Percentiles rank a stretch among this genome's conserved stretches.
phyloP scores from a whole-genome alignment of 1,140 invertebrate species.

The Cataglyphis hispanica region DNA sequence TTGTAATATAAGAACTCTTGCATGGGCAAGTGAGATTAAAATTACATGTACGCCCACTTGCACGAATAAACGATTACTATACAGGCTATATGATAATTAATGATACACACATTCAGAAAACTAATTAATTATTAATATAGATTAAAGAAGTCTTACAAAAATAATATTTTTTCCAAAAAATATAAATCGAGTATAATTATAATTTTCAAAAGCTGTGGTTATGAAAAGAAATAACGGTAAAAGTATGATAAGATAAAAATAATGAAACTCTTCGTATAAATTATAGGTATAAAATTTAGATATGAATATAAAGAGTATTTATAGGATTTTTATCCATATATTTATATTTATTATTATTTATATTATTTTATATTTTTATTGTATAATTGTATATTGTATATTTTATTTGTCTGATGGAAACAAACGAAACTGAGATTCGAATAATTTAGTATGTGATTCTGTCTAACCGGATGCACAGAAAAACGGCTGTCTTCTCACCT shows the following conservation, averaged over 20 bases:
- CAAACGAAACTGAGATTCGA: neutral
- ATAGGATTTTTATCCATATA: no score
- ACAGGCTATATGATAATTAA: conserved; percentile 18
- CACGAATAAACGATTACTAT: conserved; percentile 25
- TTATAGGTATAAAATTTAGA: no score
- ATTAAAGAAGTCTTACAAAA: neutral
- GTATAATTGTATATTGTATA: no score
- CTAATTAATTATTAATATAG: neutral
- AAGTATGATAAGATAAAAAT: no score
- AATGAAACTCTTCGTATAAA: no score
- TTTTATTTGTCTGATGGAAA: neutral
- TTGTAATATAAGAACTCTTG: conserved; percentile 39
- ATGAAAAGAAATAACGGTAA: no score
- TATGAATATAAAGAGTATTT: no score
- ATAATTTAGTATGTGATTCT: conserved; percentile 62
- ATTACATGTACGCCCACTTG: conserved; percentile 33
- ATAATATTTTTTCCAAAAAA: neutral
- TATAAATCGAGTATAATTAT: neutral
- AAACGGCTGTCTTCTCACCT: conserved; percentile 45
- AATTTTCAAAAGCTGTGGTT: no score
- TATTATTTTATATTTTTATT: neutral
- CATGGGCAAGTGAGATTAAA: neutral
- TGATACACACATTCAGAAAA: neutral
- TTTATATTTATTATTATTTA: neutral
- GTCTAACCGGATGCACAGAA: conserved; percentile 56